Percentiles rank a stretch among this genome's conserved stretches.
phyloP scores from a whole-genome alignment of 35 echinoderm and acorn worm genomes.

The Diadema setosum region DNA sequence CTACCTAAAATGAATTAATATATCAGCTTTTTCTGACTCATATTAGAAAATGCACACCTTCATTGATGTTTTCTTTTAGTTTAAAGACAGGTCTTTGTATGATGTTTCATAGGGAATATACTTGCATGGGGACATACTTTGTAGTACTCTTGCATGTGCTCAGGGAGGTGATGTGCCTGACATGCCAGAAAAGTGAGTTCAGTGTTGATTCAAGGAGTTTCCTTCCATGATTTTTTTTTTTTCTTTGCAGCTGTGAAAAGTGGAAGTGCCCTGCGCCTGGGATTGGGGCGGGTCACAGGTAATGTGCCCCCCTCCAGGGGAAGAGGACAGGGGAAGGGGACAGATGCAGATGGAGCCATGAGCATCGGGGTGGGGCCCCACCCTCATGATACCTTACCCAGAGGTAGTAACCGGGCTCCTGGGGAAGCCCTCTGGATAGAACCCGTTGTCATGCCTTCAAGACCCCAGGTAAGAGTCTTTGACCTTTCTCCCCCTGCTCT shows the following conservation, averaged over 20 bases:
- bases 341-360: not conserved
- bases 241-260: not conserved
- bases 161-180: no score
- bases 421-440: not conserved
- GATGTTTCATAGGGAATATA: no score
- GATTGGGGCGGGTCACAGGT: not conserved
- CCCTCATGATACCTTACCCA: not conserved
- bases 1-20: no score
- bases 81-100: no score
- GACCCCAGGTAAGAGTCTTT: not conserved
- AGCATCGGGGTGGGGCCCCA: not conserved
- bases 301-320: not conserved
- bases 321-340: not conserved
- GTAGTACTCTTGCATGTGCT: no score
- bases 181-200: no score
- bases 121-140: no score
- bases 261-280: not conserved
- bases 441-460: not conserved
- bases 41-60: no score
- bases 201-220: no score
- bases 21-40: no score
- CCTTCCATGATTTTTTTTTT: no score
- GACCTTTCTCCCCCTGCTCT: not conserved
- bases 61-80: no score
- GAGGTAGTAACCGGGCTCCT: conserved; percentile 1